Evolutionary conservation across 2,888 invertebrate species (phyloP), one percentile per base, ranked within the genome.

Genomic region (Habroteleia sp.): DNA sequence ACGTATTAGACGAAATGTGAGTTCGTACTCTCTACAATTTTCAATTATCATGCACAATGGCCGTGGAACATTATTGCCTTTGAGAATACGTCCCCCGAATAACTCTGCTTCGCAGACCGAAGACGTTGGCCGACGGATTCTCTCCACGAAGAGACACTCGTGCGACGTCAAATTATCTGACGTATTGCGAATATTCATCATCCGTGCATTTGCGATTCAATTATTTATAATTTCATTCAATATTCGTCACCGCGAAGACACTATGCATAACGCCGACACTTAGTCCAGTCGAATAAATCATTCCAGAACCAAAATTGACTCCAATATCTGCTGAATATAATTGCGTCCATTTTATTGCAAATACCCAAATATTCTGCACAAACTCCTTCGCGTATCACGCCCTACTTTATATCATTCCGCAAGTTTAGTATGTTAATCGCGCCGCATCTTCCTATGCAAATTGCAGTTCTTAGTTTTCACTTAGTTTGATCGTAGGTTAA

Each of bases 11-110:
- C 52, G 39, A 65, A 65, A 74, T 58, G 46, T 44, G 50, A 60
- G 58, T 50, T 46, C 6, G 50, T 65, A 63, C 60, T 65, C 78
- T 65, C 73, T 71, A 35, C 76, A 73, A 80, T 82, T 83, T 83
- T 83, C 83, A 83, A 83, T 83, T 83, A 83, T 81, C 80, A 78
- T 80, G 75, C 80, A 82, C 82, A 82, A 83, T 81, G 73, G 77
- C 54, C 63, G 75, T 71, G 69, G 76, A 80, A 58, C 58, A 63
- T 77, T 33, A 79, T 77, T 74, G 77, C 71, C 77, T 78, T 78
- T 50, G 74, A 69, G 78, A 77, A 80, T 80, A 77, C 76, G 74
- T 74, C 60, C 17, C 50, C 41, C 54, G 54, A 39, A 74, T 74
- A 74, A 74, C 72, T 65, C 66, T 72, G 71, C 68, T 75, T 66